These are phyloP conservation scores for Labia minor DNA, from an alignment of 2,888 invertebrate genomes.

Conservation along the genomic window DNA sequence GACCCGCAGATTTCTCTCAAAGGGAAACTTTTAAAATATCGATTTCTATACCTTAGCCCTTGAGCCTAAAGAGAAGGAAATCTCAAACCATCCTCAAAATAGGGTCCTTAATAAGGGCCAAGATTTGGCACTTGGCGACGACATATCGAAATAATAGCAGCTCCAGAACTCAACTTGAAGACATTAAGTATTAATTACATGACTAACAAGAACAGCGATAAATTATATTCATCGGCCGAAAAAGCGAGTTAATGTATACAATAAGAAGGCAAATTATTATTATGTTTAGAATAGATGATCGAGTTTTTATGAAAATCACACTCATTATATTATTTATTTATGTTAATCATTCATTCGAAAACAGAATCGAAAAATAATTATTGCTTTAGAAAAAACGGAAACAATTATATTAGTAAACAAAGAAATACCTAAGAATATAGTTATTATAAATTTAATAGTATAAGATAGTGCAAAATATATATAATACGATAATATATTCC, in stretches of 20 bases:
- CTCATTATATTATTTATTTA: neutral
- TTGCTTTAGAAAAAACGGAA: too few relatives aligned
- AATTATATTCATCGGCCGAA: neutral
- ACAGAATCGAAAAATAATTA: too few relatives aligned
- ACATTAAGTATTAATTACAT: constrained; percentile 7
- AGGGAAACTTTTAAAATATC: constrained; percentile 13
- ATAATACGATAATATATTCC: too few relatives aligned
- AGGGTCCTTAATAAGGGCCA: neutral
- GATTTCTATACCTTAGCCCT: constrained; percentile 1
- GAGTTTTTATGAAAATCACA: neutral
- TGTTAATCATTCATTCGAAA: neutral
- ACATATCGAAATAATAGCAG: constrained; percentile 4
- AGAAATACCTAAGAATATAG: too few relatives aligned
- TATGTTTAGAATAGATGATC: neutral
- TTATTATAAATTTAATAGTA: too few relatives aligned
- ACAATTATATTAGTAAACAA: too few relatives aligned
- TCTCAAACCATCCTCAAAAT: neutral
- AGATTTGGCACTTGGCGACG: neutral
- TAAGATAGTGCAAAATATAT: too few relatives aligned
- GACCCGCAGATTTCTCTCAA: constrained; percentile 7
- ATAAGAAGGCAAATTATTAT: neutral
- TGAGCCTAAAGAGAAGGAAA: neutral
- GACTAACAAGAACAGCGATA: constrained; percentile 13
- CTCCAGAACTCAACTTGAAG: neutral
- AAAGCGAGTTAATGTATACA: neutral